Conservation (phyloP, 2,797 vertebrate species). For the Melanotaenia trifasciata region DNA sequence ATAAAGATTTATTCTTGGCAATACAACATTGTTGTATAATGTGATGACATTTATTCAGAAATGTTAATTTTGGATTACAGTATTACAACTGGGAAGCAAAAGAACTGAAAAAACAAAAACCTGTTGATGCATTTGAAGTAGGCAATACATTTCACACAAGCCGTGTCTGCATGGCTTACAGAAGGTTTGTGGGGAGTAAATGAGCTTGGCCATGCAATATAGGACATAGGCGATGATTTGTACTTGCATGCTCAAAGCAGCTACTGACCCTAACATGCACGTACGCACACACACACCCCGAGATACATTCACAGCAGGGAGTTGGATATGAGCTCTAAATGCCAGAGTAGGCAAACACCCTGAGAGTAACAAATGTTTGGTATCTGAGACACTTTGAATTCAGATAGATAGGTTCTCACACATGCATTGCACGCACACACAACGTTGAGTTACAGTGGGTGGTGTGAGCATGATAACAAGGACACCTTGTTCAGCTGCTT, state of each 20-base stretch:
- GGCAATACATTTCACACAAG: neutral
- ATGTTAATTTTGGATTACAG: neutral
- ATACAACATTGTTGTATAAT: neutral
- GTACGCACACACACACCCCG: neutral
- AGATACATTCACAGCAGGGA: neutral
- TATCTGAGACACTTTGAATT: slow-evolving; percentile 41
- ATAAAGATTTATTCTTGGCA: neutral
- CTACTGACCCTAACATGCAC: neutral
- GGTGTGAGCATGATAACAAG: slow-evolving; percentile 60
- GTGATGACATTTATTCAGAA: neutral
- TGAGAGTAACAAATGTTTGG: slow-evolving; percentile 50
- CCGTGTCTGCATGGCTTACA: slow-evolving; percentile 19
- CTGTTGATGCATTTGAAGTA: neutral
- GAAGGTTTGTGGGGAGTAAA: slow-evolving; percentile 15
- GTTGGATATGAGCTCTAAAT: slow-evolving; percentile 29
- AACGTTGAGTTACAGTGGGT: slow-evolving; percentile 50
- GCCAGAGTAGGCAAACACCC: slow-evolving; percentile 26
- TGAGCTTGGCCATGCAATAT: slow-evolving; percentile 10
- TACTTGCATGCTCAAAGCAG: slow-evolving; percentile 7
- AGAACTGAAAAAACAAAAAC: neutral
- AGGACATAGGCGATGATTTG: slow-evolving; percentile 7
- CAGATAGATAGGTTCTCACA: slow-evolving; percentile 44
- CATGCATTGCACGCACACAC: slow-evolving; percentile 13
- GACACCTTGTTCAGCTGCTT: slow-evolving; percentile 52
- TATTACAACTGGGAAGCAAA: neutral